Evolutionary conservation across 2,113 vertebrate species (phyloP), one percentile per base, ranked within the genome.

Genomic region (Murina feae): DNA sequence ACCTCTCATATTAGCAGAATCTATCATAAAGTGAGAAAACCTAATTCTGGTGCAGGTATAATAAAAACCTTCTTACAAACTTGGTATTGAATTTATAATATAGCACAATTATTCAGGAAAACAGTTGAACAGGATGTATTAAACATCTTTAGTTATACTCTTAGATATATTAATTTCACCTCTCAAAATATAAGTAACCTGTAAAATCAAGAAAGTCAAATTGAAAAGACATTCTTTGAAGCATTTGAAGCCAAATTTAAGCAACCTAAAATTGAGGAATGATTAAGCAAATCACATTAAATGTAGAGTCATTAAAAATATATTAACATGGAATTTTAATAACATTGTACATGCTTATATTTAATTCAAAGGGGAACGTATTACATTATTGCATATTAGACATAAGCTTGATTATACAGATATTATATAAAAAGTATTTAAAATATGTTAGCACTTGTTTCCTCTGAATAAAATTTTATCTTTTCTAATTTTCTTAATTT

Each of bases 281-380:
- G 80, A 89, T 92, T 95, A 93, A 78, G 16, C 63, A 95, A 95
- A 90, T 95, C 66, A 89, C 25, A 72, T 21, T 90, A 90, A 94
- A 71, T 60, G 35, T 32, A 88, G 55, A 80, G 6, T 88, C 74
- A 94, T 80, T 95, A 96, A 95, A 91, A 89, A 74, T 72, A 74
- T 53, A 55, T 86, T 86, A 96, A 89, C 55, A 83, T 83, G 49
- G 35, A 78, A 18, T 80, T 96, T 91, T 74, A 92, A 83, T 88
- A 95, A 86, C 49, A 51, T 93, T 58, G 20, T 28, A 60, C 93
- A 86, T 95, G n/a, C 30, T 96, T 90, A 82, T 80, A 89, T 79
- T 91, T 96, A 68, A 76, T 87, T 93, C 92, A 85, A 18, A 47
- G 28, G 28, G 44, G 89, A 49, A 89, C 63, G 4, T 65, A 80